Evolutionary conservation across 1,140 invertebrate species (phyloP).

Genomic region (Dufourea novaeangliae): DNA sequence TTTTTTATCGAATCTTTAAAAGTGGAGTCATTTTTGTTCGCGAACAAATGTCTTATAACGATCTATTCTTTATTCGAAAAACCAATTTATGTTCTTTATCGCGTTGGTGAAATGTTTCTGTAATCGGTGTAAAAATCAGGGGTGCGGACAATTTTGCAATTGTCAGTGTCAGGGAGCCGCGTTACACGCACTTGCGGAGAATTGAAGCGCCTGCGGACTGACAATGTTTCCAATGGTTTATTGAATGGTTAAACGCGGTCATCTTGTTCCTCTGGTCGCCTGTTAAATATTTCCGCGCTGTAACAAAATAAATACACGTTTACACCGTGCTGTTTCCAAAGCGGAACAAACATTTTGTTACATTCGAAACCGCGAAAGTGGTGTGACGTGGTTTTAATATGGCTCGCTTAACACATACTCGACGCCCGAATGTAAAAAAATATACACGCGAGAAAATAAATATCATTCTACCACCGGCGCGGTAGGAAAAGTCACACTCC

Average conservation of each 20-base stretch:
- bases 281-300: not conserved
- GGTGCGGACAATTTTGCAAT: not conserved
- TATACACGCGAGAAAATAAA: constrained; percentile 22
- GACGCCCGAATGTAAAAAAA: constrained; percentile 8
- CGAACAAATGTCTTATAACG: too few species aligned
- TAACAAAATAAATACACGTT: not conserved
- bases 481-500: constrained; percentile 18
- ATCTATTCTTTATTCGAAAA: too few species aligned
- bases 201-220: not conserved
- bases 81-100: too few species aligned
- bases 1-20: too few species aligned
- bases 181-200: not conserved
- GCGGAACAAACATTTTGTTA: constrained; percentile 28
- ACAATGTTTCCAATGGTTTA: not conserved
- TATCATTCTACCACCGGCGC: constrained; percentile 11
- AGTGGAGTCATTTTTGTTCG: too few species aligned
- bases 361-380: constrained; percentile 9
- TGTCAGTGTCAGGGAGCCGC: not conserved
- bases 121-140: not conserved
- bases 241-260: not conserved
- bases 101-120: too few species aligned
- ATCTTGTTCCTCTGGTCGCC: not conserved
- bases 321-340: not conserved
- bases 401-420: not conserved
- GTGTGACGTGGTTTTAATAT: constrained; percentile 9